Evolutionary conservation across 2,797 vertebrate species (phyloP).

Genomic region (Vespertilio murinus): DNA sequence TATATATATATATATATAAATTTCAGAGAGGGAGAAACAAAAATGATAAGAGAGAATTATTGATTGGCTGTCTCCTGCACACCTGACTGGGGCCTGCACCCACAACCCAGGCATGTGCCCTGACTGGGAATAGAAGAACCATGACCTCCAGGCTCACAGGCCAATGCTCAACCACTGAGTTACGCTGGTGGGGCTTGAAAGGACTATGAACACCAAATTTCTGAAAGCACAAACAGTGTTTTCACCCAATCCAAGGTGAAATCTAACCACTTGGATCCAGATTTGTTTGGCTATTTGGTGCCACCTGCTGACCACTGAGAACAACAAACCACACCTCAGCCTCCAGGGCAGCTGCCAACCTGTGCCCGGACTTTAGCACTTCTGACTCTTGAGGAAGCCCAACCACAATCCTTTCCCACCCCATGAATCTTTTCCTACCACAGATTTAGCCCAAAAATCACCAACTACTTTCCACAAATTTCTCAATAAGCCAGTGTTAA

Average conservation of each 20-base stretch:
- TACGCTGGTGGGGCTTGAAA: not conserved
- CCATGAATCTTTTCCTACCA: not conserved
- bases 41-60: too few relatives aligned
- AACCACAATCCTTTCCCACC: not conserved
- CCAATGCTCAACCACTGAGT: too few relatives aligned
- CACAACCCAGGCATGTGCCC: too few relatives aligned
- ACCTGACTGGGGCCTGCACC: too few relatives aligned
- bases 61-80: too few relatives aligned
- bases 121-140: too few relatives aligned
- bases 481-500: not conserved
- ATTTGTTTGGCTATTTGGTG: slow-evolving; percentile 69
- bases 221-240: not conserved
- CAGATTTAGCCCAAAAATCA: not conserved
- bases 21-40: too few relatives aligned
- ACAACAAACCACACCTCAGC: not conserved
- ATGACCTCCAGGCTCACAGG: too few relatives aligned
- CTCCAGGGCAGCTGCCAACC: not conserved
- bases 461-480: not conserved
- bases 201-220: not conserved
- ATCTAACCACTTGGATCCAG: not conserved
- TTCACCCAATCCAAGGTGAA: slow-evolving; percentile 3
- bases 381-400: not conserved
- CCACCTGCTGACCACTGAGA: slow-evolving; percentile 77
- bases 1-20: too few relatives aligned
- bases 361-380: too few relatives aligned